Base-by-base conservation (phyloP, 2,888 invertebrate genomes). In the Augiades crinisus region DNA sequence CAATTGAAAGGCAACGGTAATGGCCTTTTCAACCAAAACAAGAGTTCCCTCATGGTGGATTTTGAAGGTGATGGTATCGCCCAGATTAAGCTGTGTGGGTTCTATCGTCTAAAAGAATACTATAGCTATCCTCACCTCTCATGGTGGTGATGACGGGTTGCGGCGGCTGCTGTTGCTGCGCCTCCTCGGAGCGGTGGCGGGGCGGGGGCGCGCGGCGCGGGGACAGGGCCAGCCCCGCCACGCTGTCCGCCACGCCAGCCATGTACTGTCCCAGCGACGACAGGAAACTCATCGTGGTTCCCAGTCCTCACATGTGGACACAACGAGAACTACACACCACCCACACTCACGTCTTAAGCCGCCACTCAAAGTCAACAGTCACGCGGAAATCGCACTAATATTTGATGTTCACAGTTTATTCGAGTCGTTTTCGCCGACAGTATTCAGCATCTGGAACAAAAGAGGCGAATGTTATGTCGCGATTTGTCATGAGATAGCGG, bases 201-300 rank as follows among this genome's bases (percentile, higher is more conserved):
- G 93, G 90, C 54, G 94, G 91, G 10, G 94, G 94, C 71, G 91
- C 94, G 58, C 94, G 91, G 60, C 94, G 94, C 51, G 95, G 94
- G 62, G 95, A 94, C 55, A 96, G 84, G 57, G 93, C 94, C 64
- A 96, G 85, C 68, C 94, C 95, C 40, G 95, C 95, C 62, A 96
- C 95, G 75, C 95, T 95, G 83, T 95, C 96, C 70, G 94, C 95
- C 75, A 96, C 92, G 69, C 95, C 95, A 70, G 94, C 95, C 77
- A 96, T 95, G 79, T 95, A 95, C 81, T 96, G 96, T 70, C 95
- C 95, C 67, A 96, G 85, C 31, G 95, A 95, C 78, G 94, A 94
- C 79, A 96, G 93, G 90, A 96, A 96, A 91, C 96, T 96, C 96
- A 96, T 96, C 54, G 58, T 67, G 60, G 49, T 57, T 59, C 53